Evolutionary conservation across 2,113 vertebrate species (phyloP).

Genomic region (Dicerorhinus sumatrensis): DNA sequence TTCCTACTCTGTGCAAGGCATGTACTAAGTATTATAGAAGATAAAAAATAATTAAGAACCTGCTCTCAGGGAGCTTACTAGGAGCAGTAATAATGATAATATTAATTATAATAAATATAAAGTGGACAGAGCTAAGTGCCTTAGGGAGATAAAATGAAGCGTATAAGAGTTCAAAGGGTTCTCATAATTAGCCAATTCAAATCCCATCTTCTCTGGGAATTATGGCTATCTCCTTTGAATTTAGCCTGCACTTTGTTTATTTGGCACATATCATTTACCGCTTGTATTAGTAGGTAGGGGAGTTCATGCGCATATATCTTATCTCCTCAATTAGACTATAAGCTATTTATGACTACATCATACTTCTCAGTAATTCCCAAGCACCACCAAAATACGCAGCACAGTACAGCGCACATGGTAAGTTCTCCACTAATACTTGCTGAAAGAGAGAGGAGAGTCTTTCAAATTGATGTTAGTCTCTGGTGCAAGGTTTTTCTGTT

Average conservation of each 20-base stretch:
- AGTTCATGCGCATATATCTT: neutral
- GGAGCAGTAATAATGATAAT: neutral
- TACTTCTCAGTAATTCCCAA: neutral
- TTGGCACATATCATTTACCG: neutral
- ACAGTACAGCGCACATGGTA: neutral
- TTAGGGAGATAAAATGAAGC: slow-evolving; percentile 9
- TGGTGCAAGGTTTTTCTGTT: neutral
- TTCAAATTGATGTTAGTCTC: neutral
- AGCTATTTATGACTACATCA: neutral
- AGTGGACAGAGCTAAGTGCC: neutral
- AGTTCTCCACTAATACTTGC: neutral
- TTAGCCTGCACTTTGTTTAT: neutral
- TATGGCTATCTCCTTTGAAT: neutral
- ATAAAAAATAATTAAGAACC: neutral
- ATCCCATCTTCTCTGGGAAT: neutral
- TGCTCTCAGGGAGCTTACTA: slow-evolving; percentile 1
- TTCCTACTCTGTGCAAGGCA: neutral
- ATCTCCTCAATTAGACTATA: neutral
- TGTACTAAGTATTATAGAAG: slow-evolving; percentile 25
- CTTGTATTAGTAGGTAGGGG: neutral
- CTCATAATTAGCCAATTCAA: neutral
- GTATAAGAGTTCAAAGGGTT: neutral
- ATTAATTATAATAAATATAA: neutral
- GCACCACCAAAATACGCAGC: neutral
- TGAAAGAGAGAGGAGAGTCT: neutral